Percentiles rank a stretch among this genome's conserved stretches.
phyloP scores from a whole-genome alignment of 2,888 invertebrate species.

The Parelbella ahira region DNA sequence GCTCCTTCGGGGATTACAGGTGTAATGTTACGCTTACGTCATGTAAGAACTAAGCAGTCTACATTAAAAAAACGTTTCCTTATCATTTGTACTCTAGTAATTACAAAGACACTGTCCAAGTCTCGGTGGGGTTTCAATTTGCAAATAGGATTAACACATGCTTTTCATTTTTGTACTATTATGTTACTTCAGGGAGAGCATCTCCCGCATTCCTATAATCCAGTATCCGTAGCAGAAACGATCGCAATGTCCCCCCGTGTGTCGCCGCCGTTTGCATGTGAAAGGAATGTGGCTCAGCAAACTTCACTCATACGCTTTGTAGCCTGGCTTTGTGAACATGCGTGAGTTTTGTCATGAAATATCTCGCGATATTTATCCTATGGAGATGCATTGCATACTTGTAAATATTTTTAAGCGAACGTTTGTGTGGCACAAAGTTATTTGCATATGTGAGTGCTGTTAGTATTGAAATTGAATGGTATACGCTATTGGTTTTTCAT shows the following conservation, averaged over 20 bases:
- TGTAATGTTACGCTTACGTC: too few relatives aligned
- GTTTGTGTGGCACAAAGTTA: neutral
- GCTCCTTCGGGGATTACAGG: too few relatives aligned
- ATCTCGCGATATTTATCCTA: constrained; percentile 16
- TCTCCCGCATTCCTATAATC: too few relatives aligned
- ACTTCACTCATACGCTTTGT: constrained; percentile 15
- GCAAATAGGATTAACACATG: too few relatives aligned
- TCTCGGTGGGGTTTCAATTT: too few relatives aligned
- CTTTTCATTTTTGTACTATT: too few relatives aligned
- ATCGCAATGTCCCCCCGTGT: neutral
- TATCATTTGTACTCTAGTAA: too few relatives aligned
- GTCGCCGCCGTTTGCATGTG: neutral
- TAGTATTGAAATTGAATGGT: neutral
- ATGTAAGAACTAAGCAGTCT: too few relatives aligned
- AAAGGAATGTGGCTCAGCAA: constrained; percentile 17
- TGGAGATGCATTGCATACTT: constrained; percentile 10
- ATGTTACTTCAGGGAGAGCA: too few relatives aligned
- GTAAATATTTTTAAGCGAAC: constrained; percentile 3
- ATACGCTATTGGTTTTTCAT: neutral
- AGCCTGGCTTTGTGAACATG: constrained; percentile 5
- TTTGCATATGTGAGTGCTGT: constrained; percentile 9
- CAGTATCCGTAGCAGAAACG: neutral
- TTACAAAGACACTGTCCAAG: too few relatives aligned
- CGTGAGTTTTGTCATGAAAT: constrained; percentile 11
- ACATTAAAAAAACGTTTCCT: too few relatives aligned